A percentile compares a stretch with the other conserved stretches of the same genome.
These are phyloP conservation scores for Vidua chalybeata DNA, from an alignment of 2,113 vertebrate species.

Conservation along the genomic window DNA sequence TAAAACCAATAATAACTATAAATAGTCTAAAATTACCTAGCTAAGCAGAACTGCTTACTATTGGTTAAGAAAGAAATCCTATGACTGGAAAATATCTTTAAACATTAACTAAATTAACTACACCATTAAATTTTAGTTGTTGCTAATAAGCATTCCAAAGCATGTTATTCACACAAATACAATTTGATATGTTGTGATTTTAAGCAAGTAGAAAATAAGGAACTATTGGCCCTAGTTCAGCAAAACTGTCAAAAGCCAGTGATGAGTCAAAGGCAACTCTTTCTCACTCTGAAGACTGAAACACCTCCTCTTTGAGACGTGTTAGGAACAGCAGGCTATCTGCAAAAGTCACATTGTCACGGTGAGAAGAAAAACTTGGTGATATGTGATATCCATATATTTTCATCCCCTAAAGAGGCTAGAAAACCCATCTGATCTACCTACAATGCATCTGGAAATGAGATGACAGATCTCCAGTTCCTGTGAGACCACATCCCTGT, in stretches of 20 bases:
- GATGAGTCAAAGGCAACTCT: conserved; percentile 68
- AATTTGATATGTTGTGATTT: conserved; percentile 68
- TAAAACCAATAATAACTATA: conserved; percentile 20
- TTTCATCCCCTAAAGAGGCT: conserved; percentile 54
- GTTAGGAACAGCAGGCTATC: conserved; percentile 68
- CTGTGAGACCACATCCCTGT: neutral
- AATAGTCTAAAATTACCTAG: conserved; percentile 30
- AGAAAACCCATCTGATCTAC: conserved; percentile 64
- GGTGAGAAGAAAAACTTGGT: conserved; percentile 68
- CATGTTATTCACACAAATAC: conserved; percentile 56
- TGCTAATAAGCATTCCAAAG: conserved; percentile 36
- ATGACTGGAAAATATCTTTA: conserved; percentile 2
- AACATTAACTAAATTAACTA: conserved; percentile 19
- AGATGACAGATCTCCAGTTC: neutral
- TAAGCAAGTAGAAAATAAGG: conserved; percentile 65
- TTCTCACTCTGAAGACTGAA: conserved; percentile 67
- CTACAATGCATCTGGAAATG: conserved; percentile 48
- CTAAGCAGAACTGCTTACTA: neutral
- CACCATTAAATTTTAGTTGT: conserved; percentile 27
- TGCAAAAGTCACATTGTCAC: conserved; percentile 69
- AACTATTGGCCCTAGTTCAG: conserved; percentile 67
- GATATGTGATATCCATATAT: conserved; percentile 69
- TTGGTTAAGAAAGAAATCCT: conserved; percentile 11
- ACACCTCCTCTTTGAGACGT: conserved; percentile 64
- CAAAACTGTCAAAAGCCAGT: conserved; percentile 71